Conservation (phyloP, 2,113 vertebrate genomes). For the Sinocyclocheilus maitianheensis region DNA sequence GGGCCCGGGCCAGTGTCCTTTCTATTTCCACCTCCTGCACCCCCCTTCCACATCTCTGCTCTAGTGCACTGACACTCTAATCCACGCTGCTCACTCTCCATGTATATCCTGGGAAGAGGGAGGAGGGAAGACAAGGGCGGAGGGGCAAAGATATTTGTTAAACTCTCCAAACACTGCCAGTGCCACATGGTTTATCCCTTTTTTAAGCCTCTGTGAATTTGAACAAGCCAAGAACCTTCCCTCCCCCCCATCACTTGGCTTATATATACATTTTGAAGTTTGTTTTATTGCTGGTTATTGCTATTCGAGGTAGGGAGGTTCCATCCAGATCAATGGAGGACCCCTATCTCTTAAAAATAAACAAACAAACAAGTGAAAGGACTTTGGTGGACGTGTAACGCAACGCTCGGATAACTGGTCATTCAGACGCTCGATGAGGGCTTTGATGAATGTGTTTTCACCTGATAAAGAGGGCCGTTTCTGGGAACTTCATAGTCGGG, state of each 20-base stretch:
- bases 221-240: background rate
- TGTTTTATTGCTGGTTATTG: constrained; percentile 46
- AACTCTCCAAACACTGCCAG: constrained; percentile 45
- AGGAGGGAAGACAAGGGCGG: constrained; percentile 28
- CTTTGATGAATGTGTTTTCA: constrained; percentile 57
- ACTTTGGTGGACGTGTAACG: background rate
- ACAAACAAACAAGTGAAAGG: constrained; percentile 43
- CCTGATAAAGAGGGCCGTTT: constrained; percentile 52
- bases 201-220: constrained; percentile 37
- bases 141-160: constrained; percentile 44
- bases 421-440: constrained; percentile 38
- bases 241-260: background rate
- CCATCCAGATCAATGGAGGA: constrained; percentile 42
- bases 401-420: constrained; percentile 37
- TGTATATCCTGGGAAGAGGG: constrained; percentile 44
- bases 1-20: constrained; percentile 84
- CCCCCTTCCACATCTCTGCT: constrained; percentile 60
- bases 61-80: constrained; percentile 76
- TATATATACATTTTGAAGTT: constrained; percentile 12
- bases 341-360: constrained; percentile 49
- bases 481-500: constrained; percentile 30
- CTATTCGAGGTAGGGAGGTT: background rate
- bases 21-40: constrained; percentile 49
- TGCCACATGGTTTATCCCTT: constrained; percentile 38
- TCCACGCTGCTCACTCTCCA: constrained; percentile 70